These are phyloP conservation scores for Cheilosia urbana DNA, from an alignment of 2,888 invertebrate genomes.

Conservation along the genomic window DNA sequence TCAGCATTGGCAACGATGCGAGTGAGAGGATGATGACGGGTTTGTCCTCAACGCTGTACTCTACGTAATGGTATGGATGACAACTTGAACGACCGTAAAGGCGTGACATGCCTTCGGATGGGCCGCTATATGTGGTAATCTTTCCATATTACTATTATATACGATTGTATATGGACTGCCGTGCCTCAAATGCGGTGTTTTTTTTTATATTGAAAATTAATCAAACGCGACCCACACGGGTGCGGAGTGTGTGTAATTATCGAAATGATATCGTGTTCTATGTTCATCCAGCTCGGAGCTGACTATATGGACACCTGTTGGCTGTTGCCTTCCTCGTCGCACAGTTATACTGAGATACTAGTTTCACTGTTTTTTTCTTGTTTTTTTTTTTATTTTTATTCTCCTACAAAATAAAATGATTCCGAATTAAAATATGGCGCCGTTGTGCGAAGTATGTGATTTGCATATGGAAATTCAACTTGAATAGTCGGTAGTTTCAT, in stretches of 20 bases:
- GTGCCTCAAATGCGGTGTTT: slow-evolving; percentile 13
- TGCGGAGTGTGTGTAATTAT: slow-evolving; percentile 6
- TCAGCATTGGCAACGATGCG: slow-evolving; percentile 6
- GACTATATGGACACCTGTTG: slow-evolving; percentile 60
- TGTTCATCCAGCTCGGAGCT: slow-evolving; percentile 4
- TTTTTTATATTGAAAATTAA: slow-evolving; percentile 30
- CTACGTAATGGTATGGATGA: slow-evolving; percentile 18
- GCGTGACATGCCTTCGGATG: slow-evolving; percentile 40
- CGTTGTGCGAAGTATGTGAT: slow-evolving; percentile 51
- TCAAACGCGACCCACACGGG: slow-evolving; percentile 26
- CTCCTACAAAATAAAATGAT: slow-evolving; percentile 50
- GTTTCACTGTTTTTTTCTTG: slow-evolving; percentile 24
- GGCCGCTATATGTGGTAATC: slow-evolving; percentile 9
- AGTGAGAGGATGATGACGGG: slow-evolving; percentile 12
- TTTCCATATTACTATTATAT: slow-evolving; percentile 5
- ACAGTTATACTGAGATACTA: slow-evolving; percentile 43
- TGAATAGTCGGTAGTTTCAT: neutral
- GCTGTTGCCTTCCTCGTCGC: slow-evolving; percentile 44
- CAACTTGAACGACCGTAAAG: slow-evolving; percentile 18
- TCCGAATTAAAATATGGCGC: slow-evolving; percentile 64
- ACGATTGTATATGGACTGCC: slow-evolving; percentile 40
- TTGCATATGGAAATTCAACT: slow-evolving; percentile 42
- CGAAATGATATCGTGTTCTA: slow-evolving; percentile 36
- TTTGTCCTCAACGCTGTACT: neutral
- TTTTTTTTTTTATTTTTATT: too few species aligned